Evolutionary conservation across 2,888 invertebrate species (phyloP).

Genomic region (Geotrupes spiniger): DNA sequence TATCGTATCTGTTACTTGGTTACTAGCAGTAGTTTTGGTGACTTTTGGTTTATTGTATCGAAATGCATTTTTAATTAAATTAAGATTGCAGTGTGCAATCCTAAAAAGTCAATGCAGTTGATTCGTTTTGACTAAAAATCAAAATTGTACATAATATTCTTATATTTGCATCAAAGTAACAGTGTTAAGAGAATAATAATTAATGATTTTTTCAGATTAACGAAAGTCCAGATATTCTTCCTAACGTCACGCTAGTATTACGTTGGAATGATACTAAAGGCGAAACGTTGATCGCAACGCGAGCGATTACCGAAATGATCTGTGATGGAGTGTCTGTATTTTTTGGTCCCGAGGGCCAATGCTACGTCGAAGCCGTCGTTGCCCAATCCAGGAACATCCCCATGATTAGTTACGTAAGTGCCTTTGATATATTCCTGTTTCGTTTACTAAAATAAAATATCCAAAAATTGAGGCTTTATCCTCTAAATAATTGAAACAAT

Average conservation of each 20-base stretch:
- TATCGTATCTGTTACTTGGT: too few relatives aligned
- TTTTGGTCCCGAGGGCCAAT: constrained; percentile 93
- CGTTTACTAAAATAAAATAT: not conserved
- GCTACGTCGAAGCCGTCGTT: constrained; percentile 92
- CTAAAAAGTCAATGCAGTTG: too few relatives aligned
- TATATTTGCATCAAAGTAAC: too few relatives aligned
- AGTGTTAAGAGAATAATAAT: not conserved
- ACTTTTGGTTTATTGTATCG: too few relatives aligned
- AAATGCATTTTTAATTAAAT: too few relatives aligned
- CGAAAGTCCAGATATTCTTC: constrained; percentile 64
- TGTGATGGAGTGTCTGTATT: constrained; percentile 87
- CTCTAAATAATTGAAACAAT: too few relatives aligned
- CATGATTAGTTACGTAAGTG: constrained; percentile 95
- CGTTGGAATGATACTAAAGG: constrained; percentile 84
- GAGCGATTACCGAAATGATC: constrained; percentile 85
- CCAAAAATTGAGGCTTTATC: too few relatives aligned
- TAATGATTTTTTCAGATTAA: constrained; percentile 61
- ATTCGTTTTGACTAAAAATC: too few relatives aligned
- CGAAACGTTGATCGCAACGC: constrained; percentile 79
- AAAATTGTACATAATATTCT: too few relatives aligned
- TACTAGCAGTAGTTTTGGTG: too few relatives aligned
- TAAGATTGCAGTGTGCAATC: too few relatives aligned
- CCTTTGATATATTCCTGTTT: not conserved
- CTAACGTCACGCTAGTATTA: constrained; percentile 69
- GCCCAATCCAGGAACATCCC: constrained; percentile 92